Evolutionary conservation across 2,888 invertebrate species (phyloP).

Genomic region (Acrocyrtus sp.): DNA sequence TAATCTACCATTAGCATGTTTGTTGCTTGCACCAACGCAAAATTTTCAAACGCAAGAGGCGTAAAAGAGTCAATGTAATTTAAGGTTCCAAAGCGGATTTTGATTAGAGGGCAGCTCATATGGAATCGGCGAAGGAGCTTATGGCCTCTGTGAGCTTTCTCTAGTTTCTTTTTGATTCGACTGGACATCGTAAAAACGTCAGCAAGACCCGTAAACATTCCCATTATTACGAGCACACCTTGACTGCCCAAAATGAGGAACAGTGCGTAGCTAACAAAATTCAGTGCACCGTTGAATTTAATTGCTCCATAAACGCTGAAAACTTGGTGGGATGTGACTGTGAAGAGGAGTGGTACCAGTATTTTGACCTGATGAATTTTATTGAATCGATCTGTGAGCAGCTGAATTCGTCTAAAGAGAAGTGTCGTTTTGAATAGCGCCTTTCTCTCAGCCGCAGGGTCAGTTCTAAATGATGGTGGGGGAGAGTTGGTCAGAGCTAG

Average conservation of each 20-base stretch:
- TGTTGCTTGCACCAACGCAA: slow-evolving; percentile 20
- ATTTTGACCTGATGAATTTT: slow-evolving; percentile 1
- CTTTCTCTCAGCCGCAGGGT: no score
- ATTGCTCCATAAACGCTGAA: slow-evolving; percentile 23
- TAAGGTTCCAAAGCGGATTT: slow-evolving; percentile 18
- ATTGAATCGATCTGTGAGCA: slow-evolving; percentile 8
- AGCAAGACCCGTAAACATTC: slow-evolving; percentile 28
- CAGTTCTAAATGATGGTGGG: no score
- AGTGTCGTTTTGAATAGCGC: neutral
- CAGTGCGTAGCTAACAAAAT: slow-evolving; percentile 28
- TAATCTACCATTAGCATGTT: slow-evolving; percentile 31
- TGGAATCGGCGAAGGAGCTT: slow-evolving; percentile 19
- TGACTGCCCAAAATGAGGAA: slow-evolving; percentile 20
- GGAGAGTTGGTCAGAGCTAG: no score
- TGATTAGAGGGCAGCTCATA: slow-evolving; percentile 3
- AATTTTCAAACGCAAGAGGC: slow-evolving; percentile 28
- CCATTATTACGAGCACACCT: slow-evolving; percentile 34
- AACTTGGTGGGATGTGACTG: slow-evolving; percentile 27
- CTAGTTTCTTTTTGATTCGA: neutral
- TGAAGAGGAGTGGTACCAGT: slow-evolving; percentile 27
- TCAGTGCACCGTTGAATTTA: slow-evolving; percentile 21
- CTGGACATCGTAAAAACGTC: slow-evolving; percentile 18
- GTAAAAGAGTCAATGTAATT: slow-evolving; percentile 27
- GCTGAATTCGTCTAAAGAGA: slow-evolving; percentile 26
- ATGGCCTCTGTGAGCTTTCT: slow-evolving; percentile 8